These are phyloP conservation scores for Xenus cinereus DNA, from an alignment of 2,113 vertebrate species.

Conservation along the genomic window DNA sequence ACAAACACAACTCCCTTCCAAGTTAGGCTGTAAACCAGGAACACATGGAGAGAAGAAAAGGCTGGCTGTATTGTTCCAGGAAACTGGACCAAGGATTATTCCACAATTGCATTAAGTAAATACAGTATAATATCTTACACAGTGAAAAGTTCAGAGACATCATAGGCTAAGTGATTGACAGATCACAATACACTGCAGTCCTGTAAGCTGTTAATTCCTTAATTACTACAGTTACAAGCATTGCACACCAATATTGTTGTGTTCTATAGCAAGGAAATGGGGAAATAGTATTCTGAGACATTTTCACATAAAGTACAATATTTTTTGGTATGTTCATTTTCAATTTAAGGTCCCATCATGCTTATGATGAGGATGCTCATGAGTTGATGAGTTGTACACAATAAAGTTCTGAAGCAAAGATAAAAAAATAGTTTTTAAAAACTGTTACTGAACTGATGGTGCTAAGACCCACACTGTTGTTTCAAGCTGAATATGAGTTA, in stretches of 20 bases:
- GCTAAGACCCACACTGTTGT: not conserved
- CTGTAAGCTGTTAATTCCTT: not conserved
- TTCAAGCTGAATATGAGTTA: not conserved
- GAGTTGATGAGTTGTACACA: not conserved
- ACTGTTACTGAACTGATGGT: not conserved
- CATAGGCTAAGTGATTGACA: not conserved
- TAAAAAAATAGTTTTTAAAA: not conserved
- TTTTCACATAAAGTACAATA: not conserved
- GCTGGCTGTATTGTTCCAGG: constrained; percentile 15
- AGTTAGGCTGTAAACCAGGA: constrained; percentile 39
- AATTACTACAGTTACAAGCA: not conserved
- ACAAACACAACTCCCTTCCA: not conserved
- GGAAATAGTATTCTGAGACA: not conserved
- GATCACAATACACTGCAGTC: not conserved
- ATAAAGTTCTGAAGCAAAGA: not conserved
- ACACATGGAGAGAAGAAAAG: constrained; percentile 48
- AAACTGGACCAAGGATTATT: constrained; percentile 15
- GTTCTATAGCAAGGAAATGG: not conserved
- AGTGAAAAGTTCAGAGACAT: not conserved
- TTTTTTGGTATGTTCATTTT: not conserved
- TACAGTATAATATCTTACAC: constrained; percentile 10
- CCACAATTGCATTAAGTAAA: not conserved
- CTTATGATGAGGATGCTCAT: not conserved
- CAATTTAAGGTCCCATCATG: not conserved
- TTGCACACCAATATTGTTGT: not conserved